These are phyloP conservation scores for Temnothorax rugatulus DNA, from an alignment of 2,888 invertebrate species.

Conservation along the genomic window DNA sequence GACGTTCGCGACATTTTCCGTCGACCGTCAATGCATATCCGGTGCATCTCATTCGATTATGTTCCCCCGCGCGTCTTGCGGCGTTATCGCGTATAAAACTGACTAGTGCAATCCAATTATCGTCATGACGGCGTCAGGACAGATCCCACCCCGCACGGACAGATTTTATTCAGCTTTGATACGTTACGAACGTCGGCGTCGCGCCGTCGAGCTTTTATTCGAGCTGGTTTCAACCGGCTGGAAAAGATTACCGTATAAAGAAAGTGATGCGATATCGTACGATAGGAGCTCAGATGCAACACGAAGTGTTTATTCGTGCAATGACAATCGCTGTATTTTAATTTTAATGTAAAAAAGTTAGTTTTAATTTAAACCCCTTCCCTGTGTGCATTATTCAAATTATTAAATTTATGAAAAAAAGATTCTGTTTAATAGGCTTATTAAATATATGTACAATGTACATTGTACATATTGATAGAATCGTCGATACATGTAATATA, in stretches of 20 bases:
- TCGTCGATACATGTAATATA: not conserved
- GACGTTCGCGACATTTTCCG: conserved; percentile 36
- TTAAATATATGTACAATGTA: not conserved
- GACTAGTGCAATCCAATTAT: conserved; percentile 74
- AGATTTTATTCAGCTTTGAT: conserved; percentile 53
- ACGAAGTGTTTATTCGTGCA: not conserved
- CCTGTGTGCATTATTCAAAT: not conserved
- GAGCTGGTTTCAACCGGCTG: conserved; percentile 43
- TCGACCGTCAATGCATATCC: conserved; percentile 50
- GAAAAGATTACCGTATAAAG: conserved; percentile 41
- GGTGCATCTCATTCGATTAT: conserved; percentile 68
- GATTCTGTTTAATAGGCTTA: not conserved
- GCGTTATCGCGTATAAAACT: conserved; percentile 71
- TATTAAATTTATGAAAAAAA: not conserved
- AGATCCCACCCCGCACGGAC: conserved; percentile 1
- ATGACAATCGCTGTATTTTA: not conserved
- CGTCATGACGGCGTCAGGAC: conserved; percentile 45
- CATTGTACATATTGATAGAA: not conserved
- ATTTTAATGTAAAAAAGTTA: not conserved
- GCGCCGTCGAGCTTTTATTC: conserved; percentile 44
- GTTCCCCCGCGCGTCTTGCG: conserved; percentile 69
- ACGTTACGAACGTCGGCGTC: conserved; percentile 36
- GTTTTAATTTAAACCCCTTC: not conserved
- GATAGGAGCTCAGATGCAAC: not conserved
- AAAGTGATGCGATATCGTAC: not conserved